A percentile compares a stretch with the other conserved stretches of the same genome.
Conservation (phyloP, 2,888 invertebrate genomes). For the Ormia ochracea region DNA sequence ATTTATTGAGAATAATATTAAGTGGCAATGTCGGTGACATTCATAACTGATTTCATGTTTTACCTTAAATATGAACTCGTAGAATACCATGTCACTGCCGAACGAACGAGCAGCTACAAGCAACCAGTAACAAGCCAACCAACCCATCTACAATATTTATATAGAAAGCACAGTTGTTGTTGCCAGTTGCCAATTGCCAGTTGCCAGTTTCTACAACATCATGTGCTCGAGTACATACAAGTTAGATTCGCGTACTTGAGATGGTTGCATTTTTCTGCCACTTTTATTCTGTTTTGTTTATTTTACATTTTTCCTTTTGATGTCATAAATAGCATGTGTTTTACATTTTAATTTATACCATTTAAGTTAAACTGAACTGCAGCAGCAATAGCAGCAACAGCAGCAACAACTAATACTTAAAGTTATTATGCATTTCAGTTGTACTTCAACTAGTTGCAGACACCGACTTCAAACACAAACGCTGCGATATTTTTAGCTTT, state of each 20-base stretch:
- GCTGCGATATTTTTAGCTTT: conserved; percentile 42
- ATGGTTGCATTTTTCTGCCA: conserved; percentile 15
- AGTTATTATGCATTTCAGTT: neutral
- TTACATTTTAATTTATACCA: conserved; percentile 63
- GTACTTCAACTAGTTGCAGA: conserved; percentile 5
- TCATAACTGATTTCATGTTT: conserved; percentile 63
- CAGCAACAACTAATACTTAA: neutral
- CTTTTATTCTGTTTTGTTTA: neutral
- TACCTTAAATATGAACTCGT: conserved; percentile 53
- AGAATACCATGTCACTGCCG: conserved; percentile 37
- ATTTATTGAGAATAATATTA: conserved; percentile 16
- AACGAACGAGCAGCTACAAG: neutral
- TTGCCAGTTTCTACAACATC: neutral
- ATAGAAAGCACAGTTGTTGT: neutral
- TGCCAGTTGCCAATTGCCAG: neutral
- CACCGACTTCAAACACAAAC: neutral
- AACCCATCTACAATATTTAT: neutral
- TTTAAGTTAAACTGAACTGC: conserved; percentile 36
- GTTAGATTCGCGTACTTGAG: conserved; percentile 4
- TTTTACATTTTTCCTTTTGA: conserved; percentile 35
- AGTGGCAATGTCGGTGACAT: conserved; percentile 62
- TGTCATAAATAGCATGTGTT: conserved; percentile 61
- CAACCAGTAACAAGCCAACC: neutral
- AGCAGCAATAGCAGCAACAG: conserved; percentile 1
- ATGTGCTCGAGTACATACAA: neutral